phyloP scores from a whole-genome alignment of 2,113 vertebrate species.

The Calidris pugnax region DNA sequence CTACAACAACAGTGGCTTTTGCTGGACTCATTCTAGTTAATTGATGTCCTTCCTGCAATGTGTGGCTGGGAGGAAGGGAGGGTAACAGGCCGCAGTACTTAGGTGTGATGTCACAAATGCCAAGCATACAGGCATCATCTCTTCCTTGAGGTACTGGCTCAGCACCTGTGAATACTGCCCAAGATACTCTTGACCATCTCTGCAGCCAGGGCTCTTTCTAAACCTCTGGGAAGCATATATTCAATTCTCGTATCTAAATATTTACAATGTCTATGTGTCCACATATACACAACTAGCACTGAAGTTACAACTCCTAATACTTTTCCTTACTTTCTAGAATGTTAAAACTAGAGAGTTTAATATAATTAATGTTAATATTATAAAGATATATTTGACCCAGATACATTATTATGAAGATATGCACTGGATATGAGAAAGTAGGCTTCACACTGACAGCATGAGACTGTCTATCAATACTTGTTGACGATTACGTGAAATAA shows the following conservation, averaged over 20 bases:
- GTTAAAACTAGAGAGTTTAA: not conserved
- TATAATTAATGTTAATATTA: not conserved
- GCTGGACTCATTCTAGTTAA: too few species aligned
- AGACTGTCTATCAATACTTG: not conserved
- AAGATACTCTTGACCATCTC: not conserved
- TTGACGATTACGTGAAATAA: not conserved
- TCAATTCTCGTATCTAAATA: not conserved
- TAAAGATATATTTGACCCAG: not conserved
- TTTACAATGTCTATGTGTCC: not conserved
- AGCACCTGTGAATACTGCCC: not conserved
- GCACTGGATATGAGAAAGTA: not conserved
- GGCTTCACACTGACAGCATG: not conserved
- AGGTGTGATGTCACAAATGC: too few species aligned
- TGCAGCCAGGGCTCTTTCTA: not conserved
- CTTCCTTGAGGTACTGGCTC: too few species aligned
- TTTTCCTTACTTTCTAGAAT: not conserved
- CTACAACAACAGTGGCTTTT: too few species aligned
- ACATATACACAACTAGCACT: not conserved
- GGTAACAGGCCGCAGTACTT: too few species aligned
- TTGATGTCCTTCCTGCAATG: too few species aligned
- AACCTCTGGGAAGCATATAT: not conserved
- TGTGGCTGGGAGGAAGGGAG: too few species aligned
- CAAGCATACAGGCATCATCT: too few species aligned
- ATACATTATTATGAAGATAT: not conserved
- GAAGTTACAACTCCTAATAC: not conserved